phyloP scores from a whole-genome alignment of 2,797 vertebrate species.

The Chelonia mydas region DNA sequence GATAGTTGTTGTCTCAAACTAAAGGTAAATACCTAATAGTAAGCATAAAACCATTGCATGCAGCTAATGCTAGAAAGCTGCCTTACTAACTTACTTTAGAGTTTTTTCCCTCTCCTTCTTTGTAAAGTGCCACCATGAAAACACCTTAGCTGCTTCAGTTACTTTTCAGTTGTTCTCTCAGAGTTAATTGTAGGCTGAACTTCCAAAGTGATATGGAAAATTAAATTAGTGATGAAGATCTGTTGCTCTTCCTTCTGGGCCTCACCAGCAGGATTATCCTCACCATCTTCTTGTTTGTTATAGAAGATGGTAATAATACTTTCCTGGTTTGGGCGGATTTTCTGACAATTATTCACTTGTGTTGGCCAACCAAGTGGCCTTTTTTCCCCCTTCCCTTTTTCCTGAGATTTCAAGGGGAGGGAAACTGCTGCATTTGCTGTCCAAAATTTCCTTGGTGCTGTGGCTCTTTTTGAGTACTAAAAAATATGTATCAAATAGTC shows the following conservation, averaged over 20 bases:
- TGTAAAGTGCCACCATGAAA: background rate
- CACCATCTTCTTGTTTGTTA: background rate
- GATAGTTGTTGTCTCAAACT: background rate
- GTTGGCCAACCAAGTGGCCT: background rate
- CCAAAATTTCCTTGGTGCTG: fast-evolving
- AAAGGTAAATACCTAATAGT: background rate
- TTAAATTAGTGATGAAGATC: background rate
- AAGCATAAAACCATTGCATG: background rate
- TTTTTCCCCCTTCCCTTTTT: background rate
- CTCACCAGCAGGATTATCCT: background rate
- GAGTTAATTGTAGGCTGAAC: background rate
- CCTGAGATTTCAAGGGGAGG: background rate
- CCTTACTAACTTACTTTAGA: background rate
- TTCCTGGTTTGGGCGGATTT: background rate
- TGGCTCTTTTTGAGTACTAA: background rate
- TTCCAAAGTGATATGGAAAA: background rate
- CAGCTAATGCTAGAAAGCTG: background rate
- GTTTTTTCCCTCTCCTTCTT: background rate
- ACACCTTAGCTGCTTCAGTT: fast-evolving
- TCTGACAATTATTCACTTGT: background rate
- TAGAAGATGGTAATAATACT: background rate
- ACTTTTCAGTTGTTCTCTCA: background rate
- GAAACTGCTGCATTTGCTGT: background rate
- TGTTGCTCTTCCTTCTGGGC: background rate
- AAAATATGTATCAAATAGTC: background rate